Base-by-base conservation (phyloP, 1,140 invertebrate species). In the Phthorimaea operculella region DNA sequence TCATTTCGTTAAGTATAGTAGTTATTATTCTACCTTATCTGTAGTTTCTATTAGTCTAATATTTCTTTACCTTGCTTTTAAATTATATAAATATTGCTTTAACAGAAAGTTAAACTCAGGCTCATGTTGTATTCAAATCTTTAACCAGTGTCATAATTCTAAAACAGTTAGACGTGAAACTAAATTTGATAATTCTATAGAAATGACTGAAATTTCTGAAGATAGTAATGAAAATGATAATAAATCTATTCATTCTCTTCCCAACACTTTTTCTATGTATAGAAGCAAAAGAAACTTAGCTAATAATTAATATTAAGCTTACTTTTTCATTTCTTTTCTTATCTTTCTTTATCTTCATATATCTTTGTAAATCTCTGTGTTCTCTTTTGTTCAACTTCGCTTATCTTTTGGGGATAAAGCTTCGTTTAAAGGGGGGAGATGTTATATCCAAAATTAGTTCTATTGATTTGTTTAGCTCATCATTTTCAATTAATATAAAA, bases 1-100 rank as follows among this genome's bases (percentile, higher is more conserved):
- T 11, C 50, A 60, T 52, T 60, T 60, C 45, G 21, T 56, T 52
- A 53, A 60, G 50, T 60, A 56, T 56, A 45, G 5, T 17, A 10
- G 49, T 51, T 60, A 60, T 16, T 60, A 60, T 53, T 60, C 58
- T 42, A 16, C 15, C 16, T 52, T 59, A 9, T 12, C 49, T 21
- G 10, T 33, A 21, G 10, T 33, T 12, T 33, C 11, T 28, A 21
- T 51, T 12, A 12, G 18, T 51, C 28, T 51, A 12, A 51, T 51
- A 17, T 47, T 47, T 16, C 16, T 15, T 16, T 47, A 16, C 16
- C 1, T 47, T 16, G 44, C 12, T 47, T 47, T 14, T 16, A 47
- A 47, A 17, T 16, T 47, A 17, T 47, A 47, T 17, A 15, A 16
- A n/a, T 47, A 17, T 47, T 47, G 4, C 15, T 17, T 9, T 47